phyloP scores from a whole-genome alignment of 2,797 vertebrate species.

The Pangasius mekongensis region DNA sequence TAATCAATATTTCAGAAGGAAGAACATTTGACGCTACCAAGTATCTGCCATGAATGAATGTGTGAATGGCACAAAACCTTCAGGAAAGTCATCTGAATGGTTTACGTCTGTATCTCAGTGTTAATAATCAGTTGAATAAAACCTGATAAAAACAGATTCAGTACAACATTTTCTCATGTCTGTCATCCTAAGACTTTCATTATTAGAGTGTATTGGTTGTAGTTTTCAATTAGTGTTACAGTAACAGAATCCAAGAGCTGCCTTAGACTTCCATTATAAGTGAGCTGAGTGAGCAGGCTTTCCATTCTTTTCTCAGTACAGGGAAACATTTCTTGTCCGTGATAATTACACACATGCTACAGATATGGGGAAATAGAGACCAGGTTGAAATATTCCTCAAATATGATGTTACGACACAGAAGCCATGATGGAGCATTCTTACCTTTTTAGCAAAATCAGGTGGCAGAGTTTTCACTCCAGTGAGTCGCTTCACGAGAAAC shows the following conservation, averaged over 20 bases:
- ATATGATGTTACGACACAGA: neutral
- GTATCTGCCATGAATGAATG: neutral
- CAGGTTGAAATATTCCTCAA: neutral
- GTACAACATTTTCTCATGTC: neutral
- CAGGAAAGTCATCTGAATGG: neutral
- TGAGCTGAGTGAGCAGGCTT: neutral
- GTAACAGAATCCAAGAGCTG: neutral
- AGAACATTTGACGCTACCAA: neutral
- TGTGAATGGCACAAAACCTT: neutral
- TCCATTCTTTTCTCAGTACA: neutral
- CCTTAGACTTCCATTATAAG: neutral
- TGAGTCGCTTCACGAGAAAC: slow-evolving; percentile 97
- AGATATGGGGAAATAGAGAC: neutral
- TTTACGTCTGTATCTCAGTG: neutral
- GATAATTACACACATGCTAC: neutral
- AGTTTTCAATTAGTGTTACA: neutral
- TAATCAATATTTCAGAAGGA: neutral
- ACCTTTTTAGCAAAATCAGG: slow-evolving; percentile 94
- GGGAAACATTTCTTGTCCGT: neutral
- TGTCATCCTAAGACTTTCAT: neutral
- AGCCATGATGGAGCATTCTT: neutral
- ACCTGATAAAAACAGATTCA: neutral
- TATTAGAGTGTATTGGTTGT: neutral
- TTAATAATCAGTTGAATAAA: neutral
- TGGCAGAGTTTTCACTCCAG: slow-evolving; percentile 98